Evolutionary conservation across 64 coral and sea anemone species (phyloP).

Genomic region (Porites australiensis): DNA sequence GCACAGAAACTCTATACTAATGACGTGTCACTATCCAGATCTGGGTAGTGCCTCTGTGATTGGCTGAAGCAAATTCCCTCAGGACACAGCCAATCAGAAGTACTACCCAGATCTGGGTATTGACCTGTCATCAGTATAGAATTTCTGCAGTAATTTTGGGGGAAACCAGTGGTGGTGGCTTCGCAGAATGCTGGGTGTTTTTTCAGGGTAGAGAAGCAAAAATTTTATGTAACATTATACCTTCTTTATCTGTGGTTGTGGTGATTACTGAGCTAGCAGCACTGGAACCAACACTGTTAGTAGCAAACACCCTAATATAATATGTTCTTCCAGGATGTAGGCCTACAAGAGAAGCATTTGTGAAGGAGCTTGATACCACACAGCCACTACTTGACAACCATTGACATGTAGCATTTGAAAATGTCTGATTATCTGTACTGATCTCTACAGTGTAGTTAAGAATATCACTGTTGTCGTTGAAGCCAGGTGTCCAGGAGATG

Average conservation of each 20-base stretch:
- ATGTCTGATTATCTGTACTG: background rate
- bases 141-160: too few relatives aligned
- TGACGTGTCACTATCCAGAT: too few relatives aligned
- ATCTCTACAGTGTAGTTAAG: slow-evolving; percentile 1
- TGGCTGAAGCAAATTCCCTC: too few relatives aligned
- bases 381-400: background rate
- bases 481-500: slow-evolving; percentile 1
- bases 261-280: background rate
- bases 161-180: too few relatives aligned
- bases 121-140: too few relatives aligned
- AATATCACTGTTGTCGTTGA: background rate
- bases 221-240: background rate
- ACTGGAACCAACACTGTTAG: background rate
- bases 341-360: background rate
- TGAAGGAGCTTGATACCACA: background rate
- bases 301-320: slow-evolving; percentile 8
- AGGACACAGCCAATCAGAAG: too few relatives aligned
- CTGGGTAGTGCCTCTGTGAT: too few relatives aligned
- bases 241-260: slow-evolving; percentile 36
- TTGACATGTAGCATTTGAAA: background rate
- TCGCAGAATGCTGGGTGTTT: too few relatives aligned
- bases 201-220: too few relatives aligned
- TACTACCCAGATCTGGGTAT: too few relatives aligned
- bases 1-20: too few relatives aligned
- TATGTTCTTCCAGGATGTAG: slow-evolving; percentile 11